Evolutionary conservation across 2,113 vertebrate species (phyloP).

Genomic region (Verasper variegatus): DNA sequence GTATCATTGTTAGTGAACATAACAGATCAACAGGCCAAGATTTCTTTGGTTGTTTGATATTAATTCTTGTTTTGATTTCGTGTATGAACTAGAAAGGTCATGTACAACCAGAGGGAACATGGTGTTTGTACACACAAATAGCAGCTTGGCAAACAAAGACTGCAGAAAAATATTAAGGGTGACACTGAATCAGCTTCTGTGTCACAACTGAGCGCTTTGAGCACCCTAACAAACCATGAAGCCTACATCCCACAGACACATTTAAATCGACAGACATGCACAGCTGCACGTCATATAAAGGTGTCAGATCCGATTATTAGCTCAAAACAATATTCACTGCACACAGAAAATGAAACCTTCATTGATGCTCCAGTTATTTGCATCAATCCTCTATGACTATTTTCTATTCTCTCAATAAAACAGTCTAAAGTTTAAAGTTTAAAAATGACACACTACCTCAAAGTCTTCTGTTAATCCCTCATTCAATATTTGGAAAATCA

Average conservation of each 20-base stretch:
- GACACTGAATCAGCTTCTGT: not conserved
- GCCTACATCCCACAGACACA: not conserved
- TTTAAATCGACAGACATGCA: not conserved
- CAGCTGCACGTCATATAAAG: not conserved
- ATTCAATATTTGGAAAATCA: slow-evolving; percentile 10
- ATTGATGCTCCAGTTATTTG: not conserved
- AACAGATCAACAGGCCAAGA: no score
- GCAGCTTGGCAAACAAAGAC: not conserved
- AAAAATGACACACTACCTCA: slow-evolving; percentile 6
- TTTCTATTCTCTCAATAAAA: not conserved
- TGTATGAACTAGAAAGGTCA: slow-evolving; percentile 9
- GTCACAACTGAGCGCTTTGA: not conserved
- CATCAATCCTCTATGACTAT: not conserved
- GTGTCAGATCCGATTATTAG: not conserved
- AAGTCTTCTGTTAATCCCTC: slow-evolving; percentile 7
- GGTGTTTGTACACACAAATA: slow-evolving; percentile 8
- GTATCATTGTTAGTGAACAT: not conserved
- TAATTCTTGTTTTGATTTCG: not conserved
- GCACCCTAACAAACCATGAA: not conserved
- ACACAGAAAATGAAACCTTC: not conserved
- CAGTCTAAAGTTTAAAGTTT: no score
- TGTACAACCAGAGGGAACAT: slow-evolving; percentile 1
- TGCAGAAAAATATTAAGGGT: not conserved
- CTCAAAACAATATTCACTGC: not conserved
- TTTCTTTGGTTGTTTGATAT: not conserved